phyloP scores from a whole-genome alignment of 2,113 vertebrate genomes.

The Stegastes partitus region DNA sequence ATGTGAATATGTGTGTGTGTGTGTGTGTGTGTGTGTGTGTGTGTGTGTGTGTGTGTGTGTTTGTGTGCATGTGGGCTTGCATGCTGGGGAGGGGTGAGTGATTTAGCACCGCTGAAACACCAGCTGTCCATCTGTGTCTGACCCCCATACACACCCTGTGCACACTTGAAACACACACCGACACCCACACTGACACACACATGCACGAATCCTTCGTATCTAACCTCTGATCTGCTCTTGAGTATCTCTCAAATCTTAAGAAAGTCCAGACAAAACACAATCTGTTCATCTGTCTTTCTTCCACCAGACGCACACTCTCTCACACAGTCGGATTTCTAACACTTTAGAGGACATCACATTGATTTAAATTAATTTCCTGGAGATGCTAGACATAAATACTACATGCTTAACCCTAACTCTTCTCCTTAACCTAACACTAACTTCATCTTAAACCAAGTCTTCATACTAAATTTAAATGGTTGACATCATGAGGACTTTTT shows the following conservation, averaged over 20 bases:
- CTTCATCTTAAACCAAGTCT: neutral
- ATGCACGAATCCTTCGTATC: constrained; percentile 33
- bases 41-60: constrained; percentile 41
- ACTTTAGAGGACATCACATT: constrained; percentile 1
- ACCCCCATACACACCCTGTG: constrained; percentile 77
- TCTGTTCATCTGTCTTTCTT: constrained; percentile 57
- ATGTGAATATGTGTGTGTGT: constrained; percentile 56
- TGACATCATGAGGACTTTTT: neutral
- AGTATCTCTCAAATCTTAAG: constrained; percentile 64
- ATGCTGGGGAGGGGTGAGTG: constrained; percentile 91
- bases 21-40: constrained; percentile 37
- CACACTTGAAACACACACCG: constrained; percentile 73
- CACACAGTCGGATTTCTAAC: constrained; percentile 11
- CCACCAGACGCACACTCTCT: constrained; percentile 13
- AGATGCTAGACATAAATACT: neutral
- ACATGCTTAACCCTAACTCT: neutral
- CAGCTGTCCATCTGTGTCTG: constrained; percentile 96
- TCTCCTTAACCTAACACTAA: neutral
- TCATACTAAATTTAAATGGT: neutral
- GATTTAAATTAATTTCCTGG: constrained; percentile 6
- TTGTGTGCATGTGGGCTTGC: constrained; percentile 54
- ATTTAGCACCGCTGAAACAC: constrained; percentile 99
- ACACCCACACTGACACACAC: constrained; percentile 50
- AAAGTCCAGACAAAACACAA: constrained; percentile 68
- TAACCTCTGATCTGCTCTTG: constrained; percentile 70